These are phyloP conservation scores for Progne subis DNA, from an alignment of 2,113 vertebrate genomes.

Conservation along the genomic window DNA sequence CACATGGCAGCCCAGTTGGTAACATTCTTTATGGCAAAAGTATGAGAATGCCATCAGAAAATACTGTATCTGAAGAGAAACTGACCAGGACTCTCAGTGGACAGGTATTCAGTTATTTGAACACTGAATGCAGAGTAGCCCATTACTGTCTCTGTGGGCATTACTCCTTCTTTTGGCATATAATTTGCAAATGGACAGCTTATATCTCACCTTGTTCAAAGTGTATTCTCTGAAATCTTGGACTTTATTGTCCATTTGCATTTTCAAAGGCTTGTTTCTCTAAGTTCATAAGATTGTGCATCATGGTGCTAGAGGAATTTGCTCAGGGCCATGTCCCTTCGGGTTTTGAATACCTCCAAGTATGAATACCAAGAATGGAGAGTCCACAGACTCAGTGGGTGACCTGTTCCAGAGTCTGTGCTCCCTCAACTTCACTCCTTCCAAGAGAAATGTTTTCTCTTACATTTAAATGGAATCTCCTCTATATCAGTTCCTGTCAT, in stretches of 20 bases:
- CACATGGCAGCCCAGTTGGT: background rate
- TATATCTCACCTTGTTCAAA: background rate
- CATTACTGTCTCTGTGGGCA: background rate
- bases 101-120: background rate
- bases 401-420: background rate
- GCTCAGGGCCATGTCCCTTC: background rate
- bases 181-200: background rate
- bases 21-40: background rate
- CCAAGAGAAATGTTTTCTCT: background rate
- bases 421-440: background rate
- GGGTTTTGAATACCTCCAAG: background rate
- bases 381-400: background rate
- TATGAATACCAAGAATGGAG: no score
- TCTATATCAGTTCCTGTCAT: background rate
- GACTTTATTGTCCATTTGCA: background rate
- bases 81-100: background rate
- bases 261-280: background rate
- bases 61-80: background rate
- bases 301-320: background rate
- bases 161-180: background rate
- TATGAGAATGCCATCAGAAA: background rate
- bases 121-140: background rate
- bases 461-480: background rate
- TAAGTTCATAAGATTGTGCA: background rate
- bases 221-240: background rate